phyloP scores from a whole-genome alignment of 2,888 invertebrate species.

The Phyllotreta cruciferae region DNA sequence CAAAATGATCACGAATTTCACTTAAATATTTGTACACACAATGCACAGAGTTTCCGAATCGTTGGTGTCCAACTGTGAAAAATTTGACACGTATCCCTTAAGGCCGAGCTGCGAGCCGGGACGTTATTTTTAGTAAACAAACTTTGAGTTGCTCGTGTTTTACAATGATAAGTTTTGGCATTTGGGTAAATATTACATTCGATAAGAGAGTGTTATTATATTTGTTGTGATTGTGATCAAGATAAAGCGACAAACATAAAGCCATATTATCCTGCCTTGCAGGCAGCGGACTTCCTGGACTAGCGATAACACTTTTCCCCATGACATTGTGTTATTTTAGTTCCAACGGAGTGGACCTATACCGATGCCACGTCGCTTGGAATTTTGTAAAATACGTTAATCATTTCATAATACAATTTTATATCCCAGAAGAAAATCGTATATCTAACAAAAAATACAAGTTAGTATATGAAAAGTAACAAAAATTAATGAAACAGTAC shows the following conservation, averaged over 20 bases:
- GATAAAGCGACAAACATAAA: conserved; percentile 50
- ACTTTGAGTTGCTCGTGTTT: conserved; percentile 29
- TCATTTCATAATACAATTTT: not conserved
- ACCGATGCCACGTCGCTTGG: not conserved
- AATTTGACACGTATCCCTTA: not conserved
- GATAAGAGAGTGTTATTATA: conserved; percentile 46
- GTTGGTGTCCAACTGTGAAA: not conserved
- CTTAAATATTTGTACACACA: too few species aligned
- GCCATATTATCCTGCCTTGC: conserved; percentile 52
- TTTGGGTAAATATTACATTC: conserved; percentile 45
- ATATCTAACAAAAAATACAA: too few species aligned
- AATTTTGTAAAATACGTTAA: not conserved
- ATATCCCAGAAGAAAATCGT: too few species aligned
- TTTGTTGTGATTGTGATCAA: conserved; percentile 51
- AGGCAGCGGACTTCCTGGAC: conserved; percentile 54
- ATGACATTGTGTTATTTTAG: conserved; percentile 27
- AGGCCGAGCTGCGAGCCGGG: not conserved
- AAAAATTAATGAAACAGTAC: too few species aligned
- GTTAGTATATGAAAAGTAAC: too few species aligned
- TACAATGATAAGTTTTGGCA: conserved; percentile 44
- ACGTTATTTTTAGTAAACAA: conserved; percentile 14
- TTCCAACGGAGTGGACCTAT: conserved; percentile 9
- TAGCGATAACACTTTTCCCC: conserved; percentile 38
- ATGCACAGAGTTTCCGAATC: too few species aligned
- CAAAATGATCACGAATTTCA: too few species aligned